A percentile compares a stretch with the other conserved stretches of the same genome.
Conservation (phyloP, 2,797 vertebrate species). For the Percopsis omiscomaycus region DNA sequence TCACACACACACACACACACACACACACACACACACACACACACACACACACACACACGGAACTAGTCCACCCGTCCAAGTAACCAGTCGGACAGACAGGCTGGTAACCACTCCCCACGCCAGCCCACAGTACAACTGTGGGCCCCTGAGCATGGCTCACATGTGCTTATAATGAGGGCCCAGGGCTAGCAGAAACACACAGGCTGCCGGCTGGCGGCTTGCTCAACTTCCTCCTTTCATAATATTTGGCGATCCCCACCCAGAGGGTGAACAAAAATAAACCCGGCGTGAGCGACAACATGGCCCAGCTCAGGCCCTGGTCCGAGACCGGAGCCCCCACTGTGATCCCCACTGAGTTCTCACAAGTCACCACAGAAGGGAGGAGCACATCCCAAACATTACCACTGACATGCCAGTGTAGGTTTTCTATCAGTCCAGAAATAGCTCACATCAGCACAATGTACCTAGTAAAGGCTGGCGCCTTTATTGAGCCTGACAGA, state of each 20-base stretch:
- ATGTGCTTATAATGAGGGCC: conserved; percentile 73
- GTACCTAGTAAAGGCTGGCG: too few species aligned
- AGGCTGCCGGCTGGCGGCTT: conserved; percentile 53
- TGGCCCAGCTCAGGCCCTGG: conserved; percentile 44
- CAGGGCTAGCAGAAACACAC: conserved; percentile 50
- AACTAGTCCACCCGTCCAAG: conserved; percentile 43
- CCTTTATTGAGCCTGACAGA: too few species aligned
- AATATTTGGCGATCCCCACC: conserved; percentile 79
- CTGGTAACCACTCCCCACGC: conserved; percentile 33
- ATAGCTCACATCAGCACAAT: conserved; percentile 38
- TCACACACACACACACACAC: conserved; percentile 24
- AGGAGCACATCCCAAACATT: conserved; percentile 52
- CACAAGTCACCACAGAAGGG: conserved; percentile 60
- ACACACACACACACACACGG: too few species aligned
- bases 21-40: background rate
- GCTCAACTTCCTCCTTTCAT: conserved; percentile 75
- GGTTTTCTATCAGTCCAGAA: conserved; percentile 34
- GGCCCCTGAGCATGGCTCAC: conserved; percentile 44
- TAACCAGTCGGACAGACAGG: conserved; percentile 40
- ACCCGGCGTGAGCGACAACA: conserved; percentile 66
- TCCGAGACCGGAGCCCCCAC: conserved; percentile 48
- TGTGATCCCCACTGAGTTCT: conserved; percentile 71
- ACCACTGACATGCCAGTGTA: conserved; percentile 50
- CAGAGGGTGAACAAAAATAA: conserved; percentile 76
- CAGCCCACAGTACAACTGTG: conserved; percentile 10